Base-by-base conservation (phyloP, 2,113 vertebrate species). In the Thalassoma bifasciatum region DNA sequence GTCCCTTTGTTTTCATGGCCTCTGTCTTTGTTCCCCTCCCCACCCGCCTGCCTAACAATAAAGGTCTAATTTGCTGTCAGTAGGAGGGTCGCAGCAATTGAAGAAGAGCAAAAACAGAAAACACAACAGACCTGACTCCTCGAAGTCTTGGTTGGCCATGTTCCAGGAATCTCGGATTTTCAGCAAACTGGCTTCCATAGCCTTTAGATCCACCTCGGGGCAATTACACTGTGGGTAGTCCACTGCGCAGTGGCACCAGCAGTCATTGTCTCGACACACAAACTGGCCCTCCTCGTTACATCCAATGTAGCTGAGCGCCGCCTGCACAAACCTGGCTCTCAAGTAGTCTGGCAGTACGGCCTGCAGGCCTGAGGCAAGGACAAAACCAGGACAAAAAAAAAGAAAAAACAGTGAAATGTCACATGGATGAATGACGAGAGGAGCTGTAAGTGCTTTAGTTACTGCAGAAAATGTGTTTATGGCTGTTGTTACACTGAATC, bases 281-380 rank as follows among this genome's bases (percentile, higher is more conserved):
- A 95, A 95, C 79, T 93, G 91, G 40, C 94, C 94, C 72, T 95
- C 92, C 47, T 94, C 94, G 73, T 94, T 94, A 81, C 94, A 95
- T 46, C 90, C 93, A 10, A 95, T 92, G 86, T 95, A 95, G 78
- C 91, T 94, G 69, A 95, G 94, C 56, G 94, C 94, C 10, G 94
- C 94, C 82, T 94, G 91, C 70, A 95, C 92, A 62, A 95, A 95
- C 76, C 89, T 83, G 61, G 83, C 83, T 71, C 89, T 92, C 76
- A 95, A 89, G 83, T 95, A 93, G 65, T 84, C 86, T n/a, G 94
- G 94, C 73, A 95, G 91, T 56, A 95, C 85, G 47, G 89, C 90
- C 84, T 95, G 94, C 37, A 95, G 93, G 34, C 94, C 94, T 95
- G 75, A 36, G 76, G 75, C 53, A 77, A 81, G 60, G 77, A 72